Percentiles rank a stretch among this genome's conserved stretches.
Evolutionary conservation across 2,888 invertebrate species (phyloP).

Genomic region (Disparrhopalites patrizii): DNA sequence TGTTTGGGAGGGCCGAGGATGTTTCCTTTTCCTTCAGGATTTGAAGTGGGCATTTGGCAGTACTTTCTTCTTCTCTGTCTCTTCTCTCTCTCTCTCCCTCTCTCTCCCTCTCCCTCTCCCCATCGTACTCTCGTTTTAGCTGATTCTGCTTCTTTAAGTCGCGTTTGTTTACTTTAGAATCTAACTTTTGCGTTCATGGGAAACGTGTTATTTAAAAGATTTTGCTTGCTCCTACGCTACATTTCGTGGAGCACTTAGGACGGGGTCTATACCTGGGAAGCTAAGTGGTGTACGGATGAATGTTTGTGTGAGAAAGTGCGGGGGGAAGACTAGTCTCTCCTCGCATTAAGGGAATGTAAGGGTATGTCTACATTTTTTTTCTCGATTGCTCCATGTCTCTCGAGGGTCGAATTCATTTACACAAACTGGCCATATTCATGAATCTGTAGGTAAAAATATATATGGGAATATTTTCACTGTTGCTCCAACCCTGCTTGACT

Average conservation of each 20-base stretch:
- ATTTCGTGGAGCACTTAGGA: conserved; percentile 1
- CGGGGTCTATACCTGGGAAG: conserved; percentile 14
- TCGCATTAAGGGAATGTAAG: conserved; percentile 11
- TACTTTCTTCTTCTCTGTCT: background rate
- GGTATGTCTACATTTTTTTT: conserved; percentile 2
- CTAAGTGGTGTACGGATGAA: too few species aligned
- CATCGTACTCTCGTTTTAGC: background rate
- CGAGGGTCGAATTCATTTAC: conserved; percentile 24
- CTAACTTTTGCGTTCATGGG: conserved; percentile 4
- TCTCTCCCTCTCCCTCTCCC: background rate
- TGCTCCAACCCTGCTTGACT: too few species aligned
- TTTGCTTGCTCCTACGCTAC: conserved; percentile 6
- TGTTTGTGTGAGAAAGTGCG: too few species aligned
- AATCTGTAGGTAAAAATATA: conserved; percentile 2
- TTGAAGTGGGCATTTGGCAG: background rate
- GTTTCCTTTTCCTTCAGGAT: background rate
- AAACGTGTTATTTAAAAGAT: conserved; percentile 4
- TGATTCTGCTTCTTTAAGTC: background rate
- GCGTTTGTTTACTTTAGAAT: conserved; percentile 21
- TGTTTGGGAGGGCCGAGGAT: background rate
- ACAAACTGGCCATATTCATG: conserved; percentile 1
- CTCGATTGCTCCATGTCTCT: conserved; percentile 9
- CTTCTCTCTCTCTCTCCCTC: background rate
- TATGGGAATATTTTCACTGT: conserved; percentile 12
- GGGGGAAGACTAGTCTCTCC: too few species aligned